Evolutionary conservation across 2,113 vertebrate genomes (phyloP).

Genomic region (Xerus inauris): DNA sequence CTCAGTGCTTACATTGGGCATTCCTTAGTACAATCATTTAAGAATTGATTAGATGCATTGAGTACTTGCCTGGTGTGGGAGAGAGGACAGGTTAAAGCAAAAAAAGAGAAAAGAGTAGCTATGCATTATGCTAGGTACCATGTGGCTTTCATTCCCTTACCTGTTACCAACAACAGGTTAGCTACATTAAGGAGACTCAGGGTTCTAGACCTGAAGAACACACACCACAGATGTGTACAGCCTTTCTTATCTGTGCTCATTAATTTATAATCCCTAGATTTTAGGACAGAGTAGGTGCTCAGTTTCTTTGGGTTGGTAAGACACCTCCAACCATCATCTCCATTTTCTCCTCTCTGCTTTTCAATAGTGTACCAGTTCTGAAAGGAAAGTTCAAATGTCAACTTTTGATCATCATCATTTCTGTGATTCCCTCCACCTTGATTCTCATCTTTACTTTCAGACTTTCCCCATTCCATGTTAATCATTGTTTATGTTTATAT

Average conservation of each 20-base stretch:
- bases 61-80: not conserved
- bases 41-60: not conserved
- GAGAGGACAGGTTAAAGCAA: not conserved
- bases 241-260: not conserved
- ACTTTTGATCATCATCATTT: not conserved
- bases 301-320: not conserved
- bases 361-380: not conserved
- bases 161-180: not conserved
- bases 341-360: not conserved
- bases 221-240: not conserved
- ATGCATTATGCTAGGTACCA: not conserved
- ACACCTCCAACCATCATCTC: not conserved
- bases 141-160: not conserved
- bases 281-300: not conserved
- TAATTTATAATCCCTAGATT: not conserved
- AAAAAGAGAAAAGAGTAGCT: not conserved
- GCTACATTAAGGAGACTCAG: not conserved
- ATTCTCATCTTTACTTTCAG: not conserved
- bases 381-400: not conserved
- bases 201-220: not conserved
- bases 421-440: not conserved
- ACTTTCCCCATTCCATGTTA: not conserved
- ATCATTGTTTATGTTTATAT: not conserved
- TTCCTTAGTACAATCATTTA: not conserved
- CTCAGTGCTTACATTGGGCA: not conserved